Conservation (phyloP, 2,797 vertebrate genomes). For the Falco peregrinus region DNA sequence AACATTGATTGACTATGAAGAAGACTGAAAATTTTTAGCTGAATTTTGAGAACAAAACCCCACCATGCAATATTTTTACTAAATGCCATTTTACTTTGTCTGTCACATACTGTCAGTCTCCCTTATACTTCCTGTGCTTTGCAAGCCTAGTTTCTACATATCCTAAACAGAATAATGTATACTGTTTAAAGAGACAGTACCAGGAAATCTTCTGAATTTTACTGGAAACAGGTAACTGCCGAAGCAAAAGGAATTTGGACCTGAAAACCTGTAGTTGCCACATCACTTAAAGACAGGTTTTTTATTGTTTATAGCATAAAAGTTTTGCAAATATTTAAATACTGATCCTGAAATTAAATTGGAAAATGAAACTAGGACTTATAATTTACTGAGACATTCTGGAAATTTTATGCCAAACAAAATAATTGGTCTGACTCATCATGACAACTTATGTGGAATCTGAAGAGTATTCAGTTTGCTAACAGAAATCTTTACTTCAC, state of each 20-base stretch:
- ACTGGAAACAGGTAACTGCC: background rate
- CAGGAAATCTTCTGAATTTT: background rate
- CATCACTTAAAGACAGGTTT: background rate
- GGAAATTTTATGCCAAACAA: constrained; percentile 1
- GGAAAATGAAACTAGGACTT: background rate
- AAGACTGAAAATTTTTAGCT: background rate
- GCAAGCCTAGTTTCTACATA: background rate
- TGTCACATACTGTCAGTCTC: background rate
- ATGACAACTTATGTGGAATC: background rate
- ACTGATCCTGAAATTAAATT: background rate
- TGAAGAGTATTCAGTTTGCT: background rate
- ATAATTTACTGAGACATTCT: background rate
- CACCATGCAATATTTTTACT: background rate
- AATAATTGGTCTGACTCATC: background rate
- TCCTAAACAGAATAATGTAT: background rate
- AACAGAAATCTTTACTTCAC: background rate
- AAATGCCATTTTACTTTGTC: background rate
- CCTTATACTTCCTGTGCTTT: background rate
- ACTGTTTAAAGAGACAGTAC: background rate
- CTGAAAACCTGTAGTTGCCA: background rate
- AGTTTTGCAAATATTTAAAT: background rate
- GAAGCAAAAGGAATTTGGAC: background rate
- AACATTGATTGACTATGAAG: background rate
- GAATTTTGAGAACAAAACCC: background rate
- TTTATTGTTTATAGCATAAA: background rate